phyloP scores from a whole-genome alignment of 2,113 vertebrate species.

The Sorex fumeus region DNA sequence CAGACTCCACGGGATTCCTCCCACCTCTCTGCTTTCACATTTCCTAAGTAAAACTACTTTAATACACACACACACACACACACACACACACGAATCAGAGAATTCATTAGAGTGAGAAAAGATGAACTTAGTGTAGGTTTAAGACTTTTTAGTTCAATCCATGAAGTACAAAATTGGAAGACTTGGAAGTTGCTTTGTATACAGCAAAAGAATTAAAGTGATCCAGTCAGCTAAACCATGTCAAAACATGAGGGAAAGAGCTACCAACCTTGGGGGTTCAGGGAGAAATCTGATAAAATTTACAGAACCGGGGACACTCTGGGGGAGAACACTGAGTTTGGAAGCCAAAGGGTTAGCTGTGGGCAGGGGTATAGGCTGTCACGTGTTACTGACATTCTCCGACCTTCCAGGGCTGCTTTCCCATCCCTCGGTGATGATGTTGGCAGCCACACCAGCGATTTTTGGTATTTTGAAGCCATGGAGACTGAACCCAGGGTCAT shows the following conservation, averaged over 20 bases:
- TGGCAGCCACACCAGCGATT: not conserved
- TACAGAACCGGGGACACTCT: not conserved
- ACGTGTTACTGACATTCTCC: not conserved
- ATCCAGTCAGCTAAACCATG: not conserved
- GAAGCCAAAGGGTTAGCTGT: not conserved
- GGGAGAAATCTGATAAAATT: not conserved
- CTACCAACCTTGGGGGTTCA: not conserved
- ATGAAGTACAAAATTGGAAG: not conserved
- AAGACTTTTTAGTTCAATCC: not conserved
- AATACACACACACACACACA: too few relatives aligned
- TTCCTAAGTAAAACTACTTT: too few relatives aligned
- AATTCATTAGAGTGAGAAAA: conserved; percentile 36
- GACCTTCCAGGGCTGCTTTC: not conserved
- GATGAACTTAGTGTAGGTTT: not conserved
- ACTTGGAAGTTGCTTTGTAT: conserved; percentile 27
- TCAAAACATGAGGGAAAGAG: not conserved
- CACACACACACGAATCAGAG: conserved; percentile 29
- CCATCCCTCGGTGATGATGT: not conserved
- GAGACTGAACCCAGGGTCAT: too few relatives aligned
- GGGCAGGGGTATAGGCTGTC: not conserved
- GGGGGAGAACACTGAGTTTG: not conserved
- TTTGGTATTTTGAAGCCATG: not conserved
- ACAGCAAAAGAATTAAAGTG: not conserved
- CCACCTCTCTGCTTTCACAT: too few relatives aligned
- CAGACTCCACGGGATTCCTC: too few relatives aligned